Evolutionary conservation across 2,113 vertebrate genomes (phyloP).

Genomic region (Madoqua kirkii): DNA sequence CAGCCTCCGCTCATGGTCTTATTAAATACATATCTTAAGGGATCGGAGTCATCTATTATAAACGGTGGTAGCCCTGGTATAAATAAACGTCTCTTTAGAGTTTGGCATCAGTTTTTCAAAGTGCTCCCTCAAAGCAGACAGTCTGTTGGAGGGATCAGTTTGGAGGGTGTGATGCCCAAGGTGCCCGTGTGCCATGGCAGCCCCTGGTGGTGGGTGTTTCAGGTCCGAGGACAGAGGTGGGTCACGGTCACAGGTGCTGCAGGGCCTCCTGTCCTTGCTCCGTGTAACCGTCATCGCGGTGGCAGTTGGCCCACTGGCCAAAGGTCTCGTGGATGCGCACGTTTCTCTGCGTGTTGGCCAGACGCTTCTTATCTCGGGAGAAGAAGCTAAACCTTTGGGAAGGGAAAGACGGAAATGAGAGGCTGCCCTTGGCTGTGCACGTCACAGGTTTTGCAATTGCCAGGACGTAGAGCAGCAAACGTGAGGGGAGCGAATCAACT

Average conservation of each 20-base stretch:
- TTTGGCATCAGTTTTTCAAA: slow-evolving; percentile 60
- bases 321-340: slow-evolving; percentile 81
- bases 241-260: slow-evolving; percentile 88
- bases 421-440: accelerated
- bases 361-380: slow-evolving; percentile 92
- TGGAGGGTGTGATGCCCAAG: slow-evolving; percentile 22
- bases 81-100: slow-evolving; percentile 50
- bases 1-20: slow-evolving; percentile 55
- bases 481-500: background rate
- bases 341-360: slow-evolving; percentile 78
- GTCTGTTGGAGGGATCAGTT: slow-evolving; percentile 30
- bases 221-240: slow-evolving; percentile 4
- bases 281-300: slow-evolving; percentile 87
- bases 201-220: background rate
- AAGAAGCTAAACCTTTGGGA: slow-evolving; percentile 96
- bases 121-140: slow-evolving; percentile 59
- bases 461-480: background rate
- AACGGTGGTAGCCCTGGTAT: slow-evolving; percentile 55
- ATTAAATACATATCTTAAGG: slow-evolving; percentile 66
- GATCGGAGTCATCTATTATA: slow-evolving; percentile 51
- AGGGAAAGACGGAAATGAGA: background rate
- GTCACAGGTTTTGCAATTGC: accelerated
- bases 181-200: slow-evolving; percentile 2
- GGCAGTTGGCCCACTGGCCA: slow-evolving; percentile 86
- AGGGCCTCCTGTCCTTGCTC: slow-evolving; percentile 96